These are phyloP conservation scores for Argyrosomus japonicus DNA, from an alignment of 2,113 vertebrate species.

Conservation along the genomic window DNA sequence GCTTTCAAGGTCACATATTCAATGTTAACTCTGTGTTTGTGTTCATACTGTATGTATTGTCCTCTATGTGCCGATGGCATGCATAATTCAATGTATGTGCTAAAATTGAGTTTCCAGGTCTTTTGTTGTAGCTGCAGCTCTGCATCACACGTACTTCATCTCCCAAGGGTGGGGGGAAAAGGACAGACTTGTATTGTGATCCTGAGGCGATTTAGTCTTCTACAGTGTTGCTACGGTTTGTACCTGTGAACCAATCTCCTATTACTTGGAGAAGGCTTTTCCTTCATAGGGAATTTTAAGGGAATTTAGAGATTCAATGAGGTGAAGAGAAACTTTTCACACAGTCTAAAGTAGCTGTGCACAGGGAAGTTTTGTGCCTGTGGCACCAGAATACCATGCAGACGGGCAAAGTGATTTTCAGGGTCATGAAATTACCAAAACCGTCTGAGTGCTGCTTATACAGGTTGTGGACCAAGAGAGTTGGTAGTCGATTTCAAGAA, in stretches of 20 bases:
- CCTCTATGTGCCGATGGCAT: slow-evolving; percentile 33
- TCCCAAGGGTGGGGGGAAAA: slow-evolving; percentile 45
- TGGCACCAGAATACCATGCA: not conserved
- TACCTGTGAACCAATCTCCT: not conserved
- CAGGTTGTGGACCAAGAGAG: not conserved
- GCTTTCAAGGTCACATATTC: slow-evolving; percentile 46
- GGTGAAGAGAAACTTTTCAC: not conserved
- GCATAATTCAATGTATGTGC: slow-evolving; percentile 53
- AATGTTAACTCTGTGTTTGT: slow-evolving; percentile 17
- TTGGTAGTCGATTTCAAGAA: not conserved
- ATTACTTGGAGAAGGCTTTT: not conserved
- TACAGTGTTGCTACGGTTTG: not conserved
- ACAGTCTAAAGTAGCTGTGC: not conserved
- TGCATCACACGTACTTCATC: slow-evolving; percentile 12
- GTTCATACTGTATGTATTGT: slow-evolving; percentile 21
- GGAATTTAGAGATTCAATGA: not conserved
- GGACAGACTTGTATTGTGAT: slow-evolving; percentile 41
- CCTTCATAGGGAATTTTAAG: slow-evolving; percentile 5
- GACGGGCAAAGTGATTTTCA: not conserved
- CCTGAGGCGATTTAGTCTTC: slow-evolving; percentile 22
- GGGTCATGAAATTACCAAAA: not conserved
- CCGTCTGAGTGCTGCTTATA: not conserved
- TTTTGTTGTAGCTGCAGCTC: slow-evolving; percentile 43
- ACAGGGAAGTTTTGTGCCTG: no score
- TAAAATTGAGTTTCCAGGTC: slow-evolving; percentile 60